Percentiles rank a stretch among this genome's conserved stretches.
These are phyloP conservation scores for Hyaena hyaena DNA, from an alignment of 2,113 vertebrate species.

Conservation along the genomic window DNA sequence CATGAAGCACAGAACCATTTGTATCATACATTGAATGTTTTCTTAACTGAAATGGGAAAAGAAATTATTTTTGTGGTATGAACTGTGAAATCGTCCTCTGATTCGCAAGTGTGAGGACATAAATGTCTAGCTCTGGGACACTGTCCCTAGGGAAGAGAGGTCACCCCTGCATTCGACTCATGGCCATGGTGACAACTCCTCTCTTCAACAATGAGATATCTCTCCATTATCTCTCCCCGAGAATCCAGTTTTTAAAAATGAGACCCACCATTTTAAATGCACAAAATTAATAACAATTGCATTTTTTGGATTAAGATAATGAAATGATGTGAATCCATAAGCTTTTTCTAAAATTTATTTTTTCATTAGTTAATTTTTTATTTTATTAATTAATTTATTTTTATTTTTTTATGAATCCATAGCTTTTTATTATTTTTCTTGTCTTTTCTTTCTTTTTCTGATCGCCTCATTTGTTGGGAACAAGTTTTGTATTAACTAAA, in stretches of 20 bases:
- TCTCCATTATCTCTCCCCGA: neutral
- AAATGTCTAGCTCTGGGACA: neutral
- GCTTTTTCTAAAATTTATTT: neutral
- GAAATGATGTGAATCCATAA: conserved; percentile 42
- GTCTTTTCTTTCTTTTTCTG: conserved; percentile 46
- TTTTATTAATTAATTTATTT: conserved; percentile 31
- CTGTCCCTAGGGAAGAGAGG: neutral
- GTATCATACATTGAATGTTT: conserved; percentile 37
- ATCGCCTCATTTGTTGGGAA: neutral
- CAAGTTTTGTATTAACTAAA: neutral
- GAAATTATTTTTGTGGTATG: neutral
- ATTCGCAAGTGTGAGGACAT: neutral
- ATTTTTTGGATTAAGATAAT: conserved; percentile 55
- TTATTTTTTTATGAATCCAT: too few relatives aligned
- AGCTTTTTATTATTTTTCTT: conserved; percentile 25
- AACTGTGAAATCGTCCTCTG: conserved; percentile 24
- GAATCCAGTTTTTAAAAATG: neutral
- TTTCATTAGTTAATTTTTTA: neutral
- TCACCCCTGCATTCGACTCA: neutral
- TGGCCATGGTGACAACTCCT: neutral
- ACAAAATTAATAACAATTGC: conserved; percentile 8
- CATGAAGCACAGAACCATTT: conserved; percentile 40
- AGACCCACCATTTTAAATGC: neutral
- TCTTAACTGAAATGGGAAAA: conserved; percentile 57
- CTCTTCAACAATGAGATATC: neutral